Evolutionary conservation across 2,888 invertebrate species (phyloP), one percentile per base, ranked within the genome.

Genomic region (Drosophila flavopinicola): DNA sequence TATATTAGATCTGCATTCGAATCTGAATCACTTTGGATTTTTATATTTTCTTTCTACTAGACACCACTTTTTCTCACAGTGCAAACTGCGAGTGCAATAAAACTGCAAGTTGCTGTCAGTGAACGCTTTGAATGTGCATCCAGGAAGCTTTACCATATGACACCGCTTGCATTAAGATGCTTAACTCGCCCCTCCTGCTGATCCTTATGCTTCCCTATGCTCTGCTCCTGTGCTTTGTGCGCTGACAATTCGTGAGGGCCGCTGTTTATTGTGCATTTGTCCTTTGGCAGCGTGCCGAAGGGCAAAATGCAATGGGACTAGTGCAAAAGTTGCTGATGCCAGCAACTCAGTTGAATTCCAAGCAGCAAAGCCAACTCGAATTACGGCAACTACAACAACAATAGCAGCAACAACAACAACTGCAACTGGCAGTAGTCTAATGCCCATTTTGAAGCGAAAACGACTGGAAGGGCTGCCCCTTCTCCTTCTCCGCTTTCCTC

Each of bases 231-330:
- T 49, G 30, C 38, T 32, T 30, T 23, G 15, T 35, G 30, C 38
- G 27, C 30, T 23, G 15, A 32, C 45, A 17, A 44, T 35, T 58
- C 41, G 27, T 52, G 27, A 35, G 47, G 17, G 44, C 48, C 35
- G 41, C 59, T 41, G 53, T 74, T 88, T 82, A 88, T 85, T 64
- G 82, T 80, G 73, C 78, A 82, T 87, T 85, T 77, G 88, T 88
- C 87, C 88, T 87, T 84, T 88, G 72, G 58, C 75, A 67, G 37
- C 51, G 45, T 56, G 51, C 45, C 54, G 64, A 88, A 87, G 87
- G 88, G 88, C 87, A 75, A 72, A 72, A 76, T 78, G 67, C 78
- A 80, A 82, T 75, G 74, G 27, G 23, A 45, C 30, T 37, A 33
- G 48, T 41, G 65, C 32, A 13, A 41, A 41, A 58, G 6, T 58